Base-by-base conservation (phyloP, 35 echinoderm and acorn worm genomes). In the Stichopus chloronotus region DNA sequence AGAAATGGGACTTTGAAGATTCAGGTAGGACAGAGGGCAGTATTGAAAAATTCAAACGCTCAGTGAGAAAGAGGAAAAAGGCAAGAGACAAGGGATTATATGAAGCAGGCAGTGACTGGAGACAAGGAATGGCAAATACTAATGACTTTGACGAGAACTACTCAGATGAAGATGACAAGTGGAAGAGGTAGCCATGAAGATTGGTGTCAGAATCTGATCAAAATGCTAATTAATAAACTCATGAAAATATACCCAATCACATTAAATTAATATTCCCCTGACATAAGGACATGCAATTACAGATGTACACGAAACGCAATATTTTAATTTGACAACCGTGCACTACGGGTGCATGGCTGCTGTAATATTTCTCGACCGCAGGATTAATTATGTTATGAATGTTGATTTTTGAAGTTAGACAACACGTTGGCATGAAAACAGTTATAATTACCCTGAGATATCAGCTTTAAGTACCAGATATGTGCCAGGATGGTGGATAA, bases 11-110 rank as follows among this genome's bases (percentile, higher is more conserved):
- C 4, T 9, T 30, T 5, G 58, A 58, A 11, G 4, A 16, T 9
- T n/a, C 17, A 19, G 24, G 7, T 58, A 54, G 12, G 1, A 72
- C 52, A 52, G 87, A 89, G 87, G 87, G 87, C 59, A 89, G 87
- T 89, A 89, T 89, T 63, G 57, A 89, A 5, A 69, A 89, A 89
- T 89, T 89, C 87, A 89, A 30, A 72, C 65, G 13, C 23, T 71
- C 87, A 17, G 61, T 89, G 8, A 89, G 71, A 52, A 65, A 61
- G 65, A 71, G 87, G 25, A 69, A 71, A 61, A 89, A 89, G 52
- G 87, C 5, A 54, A 89, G 87, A 89, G 59, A 71, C 7, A 89
- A 89, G 21, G 87, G 59, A 63, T 43, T 89, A 25, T 89, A 89
- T 85, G 55, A 85, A 19, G 55, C 9, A 85, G 56, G 19, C 5